Evolutionary conservation across 2,888 invertebrate genomes (phyloP).

Genomic region (Stenodema calcarata): DNA sequence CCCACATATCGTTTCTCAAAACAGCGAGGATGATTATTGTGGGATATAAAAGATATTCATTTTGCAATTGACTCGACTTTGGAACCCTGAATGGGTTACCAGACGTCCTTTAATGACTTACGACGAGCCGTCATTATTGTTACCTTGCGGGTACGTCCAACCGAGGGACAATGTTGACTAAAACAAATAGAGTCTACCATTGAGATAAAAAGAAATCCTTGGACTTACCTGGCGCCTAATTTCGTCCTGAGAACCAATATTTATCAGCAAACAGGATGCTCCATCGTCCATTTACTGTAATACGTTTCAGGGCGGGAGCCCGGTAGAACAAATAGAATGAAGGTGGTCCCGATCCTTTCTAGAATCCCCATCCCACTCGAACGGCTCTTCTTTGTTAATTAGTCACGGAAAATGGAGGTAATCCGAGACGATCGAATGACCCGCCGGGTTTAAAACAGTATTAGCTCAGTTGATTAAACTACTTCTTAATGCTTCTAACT

Average conservation of each 20-base stretch:
- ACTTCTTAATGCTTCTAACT: background rate
- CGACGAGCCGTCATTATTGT: too few species aligned
- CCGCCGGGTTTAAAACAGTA: background rate
- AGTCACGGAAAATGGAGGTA: background rate
- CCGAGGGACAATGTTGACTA: too few species aligned
- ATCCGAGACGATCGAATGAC: background rate
- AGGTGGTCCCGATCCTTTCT: background rate
- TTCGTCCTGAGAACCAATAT: background rate
- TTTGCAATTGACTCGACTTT: too few species aligned
- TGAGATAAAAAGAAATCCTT: background rate
- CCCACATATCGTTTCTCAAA: too few species aligned
- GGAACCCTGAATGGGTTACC: too few species aligned
- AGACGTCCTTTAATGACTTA: too few species aligned
- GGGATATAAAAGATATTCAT: too few species aligned
- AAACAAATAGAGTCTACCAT: too few species aligned
- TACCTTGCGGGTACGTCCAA: too few species aligned
- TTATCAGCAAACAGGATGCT: background rate
- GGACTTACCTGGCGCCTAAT: background rate
- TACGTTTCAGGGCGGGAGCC: background rate
- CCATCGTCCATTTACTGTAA: background rate
- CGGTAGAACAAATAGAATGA: background rate
- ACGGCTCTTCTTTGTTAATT: background rate
- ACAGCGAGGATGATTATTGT: too few species aligned
- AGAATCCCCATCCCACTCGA: background rate
- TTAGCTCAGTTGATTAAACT: background rate